These are phyloP conservation scores for Agapostemon virescens DNA, from an alignment of 2,888 invertebrate genomes.

Conservation along the genomic window DNA sequence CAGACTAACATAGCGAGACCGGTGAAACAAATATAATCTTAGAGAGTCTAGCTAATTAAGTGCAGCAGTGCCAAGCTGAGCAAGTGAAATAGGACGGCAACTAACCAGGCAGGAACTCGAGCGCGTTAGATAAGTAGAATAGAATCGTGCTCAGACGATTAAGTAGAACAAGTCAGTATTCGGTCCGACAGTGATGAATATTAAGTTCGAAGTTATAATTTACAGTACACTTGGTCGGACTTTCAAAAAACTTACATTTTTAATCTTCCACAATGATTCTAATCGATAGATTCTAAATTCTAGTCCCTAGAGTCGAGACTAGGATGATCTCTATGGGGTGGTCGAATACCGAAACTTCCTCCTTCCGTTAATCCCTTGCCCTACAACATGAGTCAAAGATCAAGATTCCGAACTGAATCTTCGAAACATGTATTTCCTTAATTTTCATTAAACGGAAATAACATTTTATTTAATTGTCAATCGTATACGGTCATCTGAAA, in stretches of 20 bases:
- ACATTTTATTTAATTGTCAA: no score
- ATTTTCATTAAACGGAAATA: no score
- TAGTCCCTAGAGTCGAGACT: no score
- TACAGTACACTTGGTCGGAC: neutral
- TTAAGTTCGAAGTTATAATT: neutral
- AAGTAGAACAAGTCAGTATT: conserved; percentile 2
- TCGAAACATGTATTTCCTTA: no score
- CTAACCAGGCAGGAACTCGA: neutral
- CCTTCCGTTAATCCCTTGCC: no score
- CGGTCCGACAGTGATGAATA: neutral
- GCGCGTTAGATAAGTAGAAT: neutral
- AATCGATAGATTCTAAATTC: no score
- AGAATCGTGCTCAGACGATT: conserved; percentile 3
- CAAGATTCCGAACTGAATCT: no score
- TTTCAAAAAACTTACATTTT: neutral
- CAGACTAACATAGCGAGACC: neutral
- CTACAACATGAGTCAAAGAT: no score
- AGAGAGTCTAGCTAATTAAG: conserved; percentile 7
- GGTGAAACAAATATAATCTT: neutral
- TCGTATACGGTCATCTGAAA: no score
- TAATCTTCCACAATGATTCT: neutral
- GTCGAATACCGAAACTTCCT: no score
- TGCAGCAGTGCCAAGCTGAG: neutral
- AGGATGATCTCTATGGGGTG: no score
- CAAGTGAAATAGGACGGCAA: neutral